Evolutionary conservation across 2,797 vertebrate species (phyloP), one percentile per base, ranked within the genome.

Genomic region (Sciaenops ocellatus): DNA sequence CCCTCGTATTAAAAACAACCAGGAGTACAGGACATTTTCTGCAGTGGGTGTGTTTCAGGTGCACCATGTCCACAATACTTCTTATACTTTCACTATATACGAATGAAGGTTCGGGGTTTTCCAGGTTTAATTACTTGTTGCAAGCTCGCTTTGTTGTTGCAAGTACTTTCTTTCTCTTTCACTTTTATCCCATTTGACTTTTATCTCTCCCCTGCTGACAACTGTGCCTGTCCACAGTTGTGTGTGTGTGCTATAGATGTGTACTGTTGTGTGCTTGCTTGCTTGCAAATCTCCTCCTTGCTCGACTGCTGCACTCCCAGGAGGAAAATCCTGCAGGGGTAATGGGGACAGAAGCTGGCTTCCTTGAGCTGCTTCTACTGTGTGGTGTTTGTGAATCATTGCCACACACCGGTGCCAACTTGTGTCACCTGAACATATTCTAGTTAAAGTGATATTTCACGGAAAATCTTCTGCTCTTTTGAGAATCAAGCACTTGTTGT

Each of bases 81-180:
- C 30, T 59, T 67, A 22, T 55, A 17, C 69, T 64, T 66, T 62
- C 46, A 64, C 1, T 64, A 34, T n/a, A 59, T 62, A 26, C 57
- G 10, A 15, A 73, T 73, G 69, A 68, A 82, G 9, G 38, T 65
- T 74, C 0, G 69, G 88, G 88, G 42, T 0, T 91, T 92, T 91
- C 90, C 87, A 90, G 68, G 65, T 72, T 69, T 68, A 71, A 79
- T 80, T 77, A 68, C 42, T 50, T 18, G 68, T 79, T 67, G 73
- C 38, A 48, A 30, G 50, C 42, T 56, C 0, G 1, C 64, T 74
- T 15, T 60, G 26, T 73, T 82, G 38, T 56, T 64, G 54, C 63
- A 38, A 60, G 44, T 55, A 38, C 76, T 77, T 85, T 81, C 69
- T 84, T 89, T 91, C 70, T 88, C 88, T 90, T 89, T 91, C 84